Evolutionary conservation across 2,888 invertebrate species (phyloP).

Genomic region (Hypselothyrea guttata): DNA sequence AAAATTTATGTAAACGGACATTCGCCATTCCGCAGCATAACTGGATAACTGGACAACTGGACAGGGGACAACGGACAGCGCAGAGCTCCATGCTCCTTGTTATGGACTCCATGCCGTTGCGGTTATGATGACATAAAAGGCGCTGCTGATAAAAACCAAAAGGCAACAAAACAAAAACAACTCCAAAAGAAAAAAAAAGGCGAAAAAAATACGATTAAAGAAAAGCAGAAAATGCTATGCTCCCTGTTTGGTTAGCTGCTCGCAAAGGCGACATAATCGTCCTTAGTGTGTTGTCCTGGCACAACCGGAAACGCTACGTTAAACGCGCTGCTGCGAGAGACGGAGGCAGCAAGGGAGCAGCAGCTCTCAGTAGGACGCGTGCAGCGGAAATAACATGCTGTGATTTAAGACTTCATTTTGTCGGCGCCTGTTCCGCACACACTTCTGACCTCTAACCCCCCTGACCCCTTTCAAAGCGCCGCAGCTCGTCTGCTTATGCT

Average conservation of each 20-base stretch:
- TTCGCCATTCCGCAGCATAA: constrained; percentile 51
- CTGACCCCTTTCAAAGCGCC: no score
- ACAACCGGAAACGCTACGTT: constrained; percentile 70
- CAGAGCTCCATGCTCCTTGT: constrained; percentile 24
- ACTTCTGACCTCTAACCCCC: neutral
- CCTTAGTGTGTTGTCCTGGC: constrained; percentile 37
- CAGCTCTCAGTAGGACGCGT: constrained; percentile 38
- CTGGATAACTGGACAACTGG: constrained; percentile 31
- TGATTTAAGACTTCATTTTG: constrained; percentile 79
- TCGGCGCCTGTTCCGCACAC: constrained; percentile 51
- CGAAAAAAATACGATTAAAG: constrained; percentile 3
- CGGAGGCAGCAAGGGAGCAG: no score
- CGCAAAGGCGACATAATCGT: constrained; percentile 43
- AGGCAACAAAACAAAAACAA: constrained; percentile 42
- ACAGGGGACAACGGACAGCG: constrained; percentile 2
- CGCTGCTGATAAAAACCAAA: constrained; percentile 66
- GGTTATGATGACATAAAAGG: constrained; percentile 74
- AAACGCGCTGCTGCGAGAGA: constrained; percentile 60
- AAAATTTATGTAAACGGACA: constrained; percentile 77
- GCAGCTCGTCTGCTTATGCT: no score
- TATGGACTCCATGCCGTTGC: constrained; percentile 46
- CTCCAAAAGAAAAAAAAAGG: constrained; percentile 19
- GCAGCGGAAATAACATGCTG: constrained; percentile 80
- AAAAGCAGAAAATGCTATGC: constrained; percentile 56
- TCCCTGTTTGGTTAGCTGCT: constrained; percentile 56